phyloP scores from a whole-genome alignment of 2,888 invertebrate species.

The Platynereis dumerilii region DNA sequence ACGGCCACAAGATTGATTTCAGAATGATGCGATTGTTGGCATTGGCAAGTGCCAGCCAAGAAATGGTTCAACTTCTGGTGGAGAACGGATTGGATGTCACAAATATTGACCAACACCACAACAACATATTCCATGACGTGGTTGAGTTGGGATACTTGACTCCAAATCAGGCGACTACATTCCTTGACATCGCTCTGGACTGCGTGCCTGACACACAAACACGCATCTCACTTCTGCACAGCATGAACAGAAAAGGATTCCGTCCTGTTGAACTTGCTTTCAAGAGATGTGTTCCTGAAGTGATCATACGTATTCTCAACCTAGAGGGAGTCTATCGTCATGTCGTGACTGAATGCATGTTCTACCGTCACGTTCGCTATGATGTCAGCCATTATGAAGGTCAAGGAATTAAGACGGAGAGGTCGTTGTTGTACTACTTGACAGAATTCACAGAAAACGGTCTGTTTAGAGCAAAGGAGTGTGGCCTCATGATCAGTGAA shows the following conservation, averaged over 20 bases:
- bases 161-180: background rate
- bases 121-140: background rate
- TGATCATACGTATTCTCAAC: background rate
- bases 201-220: background rate
- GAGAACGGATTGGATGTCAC: no score
- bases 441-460: background rate
- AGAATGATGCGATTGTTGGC: no score
- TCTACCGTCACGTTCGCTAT: background rate
- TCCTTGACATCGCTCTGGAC: background rate
- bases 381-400: conserved; percentile 5
- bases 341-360: background rate
- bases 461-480: background rate
- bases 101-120: background rate
- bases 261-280: background rate
- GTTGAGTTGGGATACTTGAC: background rate
- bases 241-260: background rate
- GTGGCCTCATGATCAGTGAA: background rate
- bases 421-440: background rate
- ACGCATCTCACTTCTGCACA: background rate
- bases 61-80: no score
- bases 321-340: background rate
- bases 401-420: background rate
- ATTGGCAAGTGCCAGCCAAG: no score
- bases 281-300: background rate
- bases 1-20: no score